A percentile compares a stretch with the other conserved stretches of the same genome.
Conservation (phyloP, 1,140 invertebrate genomes). For the Drosophila yakuba region DNA sequence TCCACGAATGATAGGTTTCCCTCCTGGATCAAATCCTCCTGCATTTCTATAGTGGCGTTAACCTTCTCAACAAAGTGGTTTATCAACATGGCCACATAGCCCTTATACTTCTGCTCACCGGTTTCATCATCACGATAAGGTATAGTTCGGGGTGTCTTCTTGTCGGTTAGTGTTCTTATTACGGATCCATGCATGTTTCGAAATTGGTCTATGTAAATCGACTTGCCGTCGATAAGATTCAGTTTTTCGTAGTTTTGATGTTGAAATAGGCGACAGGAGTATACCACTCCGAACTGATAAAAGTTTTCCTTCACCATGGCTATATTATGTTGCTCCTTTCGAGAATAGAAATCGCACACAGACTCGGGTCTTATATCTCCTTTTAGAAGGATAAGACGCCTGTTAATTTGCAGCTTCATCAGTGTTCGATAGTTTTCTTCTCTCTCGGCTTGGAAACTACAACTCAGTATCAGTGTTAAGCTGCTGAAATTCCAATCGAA, state of each 20-base stretch:
- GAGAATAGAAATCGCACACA: constrained; percentile 17
- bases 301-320: constrained; percentile 27
- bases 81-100: constrained; percentile 51
- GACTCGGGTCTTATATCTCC: not conserved
- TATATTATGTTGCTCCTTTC: constrained; percentile 54
- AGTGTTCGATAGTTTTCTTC: constrained; percentile 28
- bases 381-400: constrained; percentile 27
- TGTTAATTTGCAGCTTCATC: constrained; percentile 38
- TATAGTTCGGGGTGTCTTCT: constrained; percentile 54
- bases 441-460: constrained; percentile 15
- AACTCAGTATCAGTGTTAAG: constrained; percentile 37
- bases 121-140: constrained; percentile 9
- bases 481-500: constrained; percentile 47
- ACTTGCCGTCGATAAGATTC: not conserved
- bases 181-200: constrained; percentile 42
- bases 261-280: constrained; percentile 43
- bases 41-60: constrained; percentile 31
- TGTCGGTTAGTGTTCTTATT: constrained; percentile 38
- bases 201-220: constrained; percentile 55
- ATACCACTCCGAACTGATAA: not conserved
- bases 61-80: constrained; percentile 37
- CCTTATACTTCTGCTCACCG: constrained; percentile 15
- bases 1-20: not conserved
- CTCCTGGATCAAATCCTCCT: not conserved
- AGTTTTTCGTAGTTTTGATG: constrained; percentile 13